phyloP scores from a whole-genome alignment of 2,888 invertebrate genomes.

The Orthosia cruda region DNA sequence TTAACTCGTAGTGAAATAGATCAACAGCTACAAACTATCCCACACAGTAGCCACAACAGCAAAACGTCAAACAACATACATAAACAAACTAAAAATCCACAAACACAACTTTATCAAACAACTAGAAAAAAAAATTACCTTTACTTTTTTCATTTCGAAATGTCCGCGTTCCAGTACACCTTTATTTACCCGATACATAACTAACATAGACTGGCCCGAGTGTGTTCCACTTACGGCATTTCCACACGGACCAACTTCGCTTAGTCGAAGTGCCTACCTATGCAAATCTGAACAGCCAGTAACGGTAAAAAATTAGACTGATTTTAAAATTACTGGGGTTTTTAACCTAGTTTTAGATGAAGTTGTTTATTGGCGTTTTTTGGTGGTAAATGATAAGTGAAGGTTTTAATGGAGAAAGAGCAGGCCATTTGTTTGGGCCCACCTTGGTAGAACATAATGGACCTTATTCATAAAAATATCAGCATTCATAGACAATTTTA shows the following conservation, averaged over 20 bases:
- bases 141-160: slow-evolving; percentile 39
- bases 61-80: slow-evolving; percentile 2
- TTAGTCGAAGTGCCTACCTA: slow-evolving; percentile 49
- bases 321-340: slow-evolving; percentile 41
- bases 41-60: background rate
- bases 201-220: slow-evolving; percentile 32
- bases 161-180: slow-evolving; percentile 24
- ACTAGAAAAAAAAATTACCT: slow-evolving; percentile 34
- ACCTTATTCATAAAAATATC: no score
- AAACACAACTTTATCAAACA: slow-evolving; percentile 11
- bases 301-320: slow-evolving; percentile 47
- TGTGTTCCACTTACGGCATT: slow-evolving; percentile 49
- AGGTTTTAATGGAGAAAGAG: background rate
- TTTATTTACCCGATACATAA: slow-evolving; percentile 46
- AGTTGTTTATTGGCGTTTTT: slow-evolving; percentile 7
- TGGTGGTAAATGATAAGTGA: background rate
- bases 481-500: no score
- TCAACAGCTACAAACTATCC: background rate
- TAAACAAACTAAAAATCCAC: slow-evolving; percentile 19
- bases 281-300: slow-evolving; percentile 45
- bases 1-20: background rate
- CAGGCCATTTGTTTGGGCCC: no score
- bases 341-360: slow-evolving; percentile 39
- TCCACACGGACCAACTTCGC: slow-evolving; percentile 47
- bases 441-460: no score